Percentiles rank a stretch among this genome's conserved stretches.
Conservation (phyloP, 2,113 vertebrate species). For the Hypomesus transpacificus region DNA sequence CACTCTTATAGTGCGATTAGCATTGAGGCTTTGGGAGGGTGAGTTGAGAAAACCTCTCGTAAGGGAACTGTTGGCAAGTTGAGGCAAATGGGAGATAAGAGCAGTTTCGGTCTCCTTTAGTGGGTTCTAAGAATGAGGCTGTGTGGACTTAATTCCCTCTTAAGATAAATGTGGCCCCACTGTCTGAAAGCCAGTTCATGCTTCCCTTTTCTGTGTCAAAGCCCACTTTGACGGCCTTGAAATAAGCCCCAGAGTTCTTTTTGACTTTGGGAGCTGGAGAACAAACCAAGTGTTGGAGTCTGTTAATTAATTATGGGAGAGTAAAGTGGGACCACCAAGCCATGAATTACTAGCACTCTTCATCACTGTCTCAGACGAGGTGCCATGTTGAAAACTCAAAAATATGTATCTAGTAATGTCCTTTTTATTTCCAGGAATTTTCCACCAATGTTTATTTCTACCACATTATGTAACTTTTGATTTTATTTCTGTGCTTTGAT, state of each 20-base stretch:
- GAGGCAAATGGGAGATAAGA: constrained; percentile 64
- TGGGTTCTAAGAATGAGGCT: constrained; percentile 59
- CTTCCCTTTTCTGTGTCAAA: constrained; percentile 47
- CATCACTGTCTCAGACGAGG: constrained; percentile 40
- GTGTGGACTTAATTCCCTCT: constrained; percentile 59
- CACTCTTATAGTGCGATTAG: constrained; percentile 63
- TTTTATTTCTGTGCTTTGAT: background rate
- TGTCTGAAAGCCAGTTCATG: constrained; percentile 55
- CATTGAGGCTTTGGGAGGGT: constrained; percentile 34
- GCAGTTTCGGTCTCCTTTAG: constrained; percentile 55
- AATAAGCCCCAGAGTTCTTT: constrained; percentile 60
- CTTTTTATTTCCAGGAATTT: background rate
- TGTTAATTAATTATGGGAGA: constrained; percentile 64
- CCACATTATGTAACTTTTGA: no score
- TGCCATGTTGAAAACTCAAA: constrained; percentile 6
- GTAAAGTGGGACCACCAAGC: constrained; percentile 41
- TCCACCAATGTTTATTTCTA: background rate
- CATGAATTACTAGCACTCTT: constrained; percentile 38
- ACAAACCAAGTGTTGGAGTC: constrained; percentile 65
- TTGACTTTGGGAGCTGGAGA: constrained; percentile 64
- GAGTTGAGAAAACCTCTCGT: constrained; percentile 52
- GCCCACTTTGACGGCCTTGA: constrained; percentile 55
- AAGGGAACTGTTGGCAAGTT: constrained; percentile 58
- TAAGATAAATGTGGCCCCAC: constrained; percentile 57
- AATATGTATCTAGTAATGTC: background rate